Evolutionary conservation across 53 echinoderm and acorn worm species (phyloP).

Genomic region (Antedon mediterranea): DNA sequence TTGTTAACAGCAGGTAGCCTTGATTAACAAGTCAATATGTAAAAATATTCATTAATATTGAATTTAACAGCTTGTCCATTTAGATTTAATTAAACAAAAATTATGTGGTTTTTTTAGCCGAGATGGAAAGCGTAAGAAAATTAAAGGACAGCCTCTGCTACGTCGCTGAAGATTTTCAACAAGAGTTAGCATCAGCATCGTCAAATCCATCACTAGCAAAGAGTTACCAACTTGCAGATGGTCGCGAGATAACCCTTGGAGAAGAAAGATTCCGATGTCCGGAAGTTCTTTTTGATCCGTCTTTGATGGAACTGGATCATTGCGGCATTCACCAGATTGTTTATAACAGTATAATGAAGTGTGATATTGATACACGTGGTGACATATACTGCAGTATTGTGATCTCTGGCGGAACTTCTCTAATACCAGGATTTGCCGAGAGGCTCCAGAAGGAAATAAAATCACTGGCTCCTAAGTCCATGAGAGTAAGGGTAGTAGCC

Average conservation of each 20-base stretch:
- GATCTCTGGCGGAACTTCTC: neutral
- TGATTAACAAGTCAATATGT: too few relatives aligned
- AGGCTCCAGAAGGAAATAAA: neutral
- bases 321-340: neutral
- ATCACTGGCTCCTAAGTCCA: neutral
- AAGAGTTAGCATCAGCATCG: neutral
- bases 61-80: too few relatives aligned
- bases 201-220: neutral
- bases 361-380: neutral
- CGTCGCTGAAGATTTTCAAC: constrained; percentile 13
- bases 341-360: neutral
- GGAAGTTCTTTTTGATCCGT: neutral
- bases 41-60: too few relatives aligned
- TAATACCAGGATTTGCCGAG: neutral
- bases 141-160: constrained; percentile 20
- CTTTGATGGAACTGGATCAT: neutral
- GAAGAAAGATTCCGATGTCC: constrained; percentile 12
- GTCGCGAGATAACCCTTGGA: constrained; percentile 2
- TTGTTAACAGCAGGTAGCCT: too few relatives aligned
- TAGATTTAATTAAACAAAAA: too few relatives aligned
- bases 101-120: constrained; percentile 4
- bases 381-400: neutral
- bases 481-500: neutral
- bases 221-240: constrained; percentile 18
- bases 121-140: constrained; percentile 18